phyloP scores from a whole-genome alignment of 2,888 invertebrate genomes.

The Cerastis leucographa region DNA sequence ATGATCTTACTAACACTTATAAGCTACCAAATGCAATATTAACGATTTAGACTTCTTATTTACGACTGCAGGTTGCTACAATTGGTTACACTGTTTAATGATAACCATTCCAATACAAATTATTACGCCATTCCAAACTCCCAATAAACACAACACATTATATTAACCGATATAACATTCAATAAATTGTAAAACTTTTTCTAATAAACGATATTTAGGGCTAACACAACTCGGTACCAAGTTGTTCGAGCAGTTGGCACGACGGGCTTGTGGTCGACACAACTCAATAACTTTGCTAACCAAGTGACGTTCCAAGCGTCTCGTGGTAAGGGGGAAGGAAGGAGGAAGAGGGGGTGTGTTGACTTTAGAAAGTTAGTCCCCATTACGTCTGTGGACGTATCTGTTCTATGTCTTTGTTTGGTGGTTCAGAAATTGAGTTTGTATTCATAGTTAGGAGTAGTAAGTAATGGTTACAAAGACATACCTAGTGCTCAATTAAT shows the following conservation, averaged over 20 bases:
- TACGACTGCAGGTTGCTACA: not conserved
- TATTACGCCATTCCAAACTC: conserved; percentile 27
- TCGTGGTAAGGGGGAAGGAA: conserved; percentile 39
- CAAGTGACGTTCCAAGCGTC: conserved; percentile 66
- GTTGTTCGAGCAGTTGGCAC: conserved; percentile 65
- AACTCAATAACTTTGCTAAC: conserved; percentile 70
- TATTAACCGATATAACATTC: conserved; percentile 44
- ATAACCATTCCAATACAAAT: conserved; percentile 25
- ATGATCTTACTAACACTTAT: not conserved
- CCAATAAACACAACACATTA: conserved; percentile 46
- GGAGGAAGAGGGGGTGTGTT: conserved; percentile 48
- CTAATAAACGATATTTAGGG: conserved; percentile 73
- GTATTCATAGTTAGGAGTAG: conserved; percentile 54
- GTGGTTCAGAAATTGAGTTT: conserved; percentile 56
- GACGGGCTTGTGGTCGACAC: conserved; percentile 62
- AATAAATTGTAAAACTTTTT: conserved; percentile 74
- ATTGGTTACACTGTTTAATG: not conserved
- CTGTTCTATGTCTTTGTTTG: conserved; percentile 59
- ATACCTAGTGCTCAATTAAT: not conserved
- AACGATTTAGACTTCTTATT: conserved; percentile 2
- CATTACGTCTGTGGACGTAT: conserved; percentile 64
- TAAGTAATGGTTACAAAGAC: conserved; percentile 39
- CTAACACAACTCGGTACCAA: conserved; percentile 65
- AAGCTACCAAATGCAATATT: not conserved
- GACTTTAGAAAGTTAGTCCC: conserved; percentile 68